Percentiles rank a stretch among this genome's conserved stretches.
These are phyloP conservation scores for Camarhynchus parvulus DNA, from an alignment of 2,113 vertebrate genomes.

Conservation along the genomic window DNA sequence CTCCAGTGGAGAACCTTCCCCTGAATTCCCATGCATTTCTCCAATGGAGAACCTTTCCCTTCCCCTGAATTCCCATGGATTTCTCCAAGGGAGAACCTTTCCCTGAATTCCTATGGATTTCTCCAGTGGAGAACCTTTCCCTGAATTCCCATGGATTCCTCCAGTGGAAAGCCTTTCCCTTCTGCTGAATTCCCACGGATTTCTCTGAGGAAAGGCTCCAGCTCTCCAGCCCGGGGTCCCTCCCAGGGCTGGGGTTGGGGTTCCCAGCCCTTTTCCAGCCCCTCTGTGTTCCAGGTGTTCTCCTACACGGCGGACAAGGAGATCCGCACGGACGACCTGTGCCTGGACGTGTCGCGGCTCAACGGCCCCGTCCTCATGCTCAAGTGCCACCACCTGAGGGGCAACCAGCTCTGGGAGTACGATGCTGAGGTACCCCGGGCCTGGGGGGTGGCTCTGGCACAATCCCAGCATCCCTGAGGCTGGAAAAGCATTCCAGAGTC, in stretches of 20 bases:
- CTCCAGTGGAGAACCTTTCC: not conserved
- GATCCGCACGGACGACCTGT: conserved; percentile 96
- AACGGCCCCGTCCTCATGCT: conserved; percentile 95
- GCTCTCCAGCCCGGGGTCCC: accelerated
- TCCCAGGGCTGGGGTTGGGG: accelerated
- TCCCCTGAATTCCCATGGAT: too few relatives aligned
- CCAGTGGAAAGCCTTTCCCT: not conserved
- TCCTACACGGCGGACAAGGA: conserved; percentile 98
- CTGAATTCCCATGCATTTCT: not conserved
- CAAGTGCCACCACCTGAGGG: conserved; percentile 98
- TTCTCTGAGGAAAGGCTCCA: not conserved
- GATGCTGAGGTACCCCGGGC: conserved; percentile 87
- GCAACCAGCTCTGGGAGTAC: conserved; percentile 99
- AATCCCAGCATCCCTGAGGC: accelerated
- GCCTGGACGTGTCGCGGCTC: conserved; percentile 94
- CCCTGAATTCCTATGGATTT: accelerated
- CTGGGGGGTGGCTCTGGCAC: accelerated
- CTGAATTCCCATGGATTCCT: too few relatives aligned
- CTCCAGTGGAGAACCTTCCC: not conserved
- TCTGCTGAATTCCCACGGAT: too few relatives aligned
- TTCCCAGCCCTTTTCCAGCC: not conserved
- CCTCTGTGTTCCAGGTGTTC: conserved; percentile 82
- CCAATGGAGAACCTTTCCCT: not conserved
- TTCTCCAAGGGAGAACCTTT: not conserved
- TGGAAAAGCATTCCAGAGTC: not conserved